Evolutionary conservation across 2,797 vertebrate species (phyloP).

Genomic region (Hippopotamyrus pictus): DNA sequence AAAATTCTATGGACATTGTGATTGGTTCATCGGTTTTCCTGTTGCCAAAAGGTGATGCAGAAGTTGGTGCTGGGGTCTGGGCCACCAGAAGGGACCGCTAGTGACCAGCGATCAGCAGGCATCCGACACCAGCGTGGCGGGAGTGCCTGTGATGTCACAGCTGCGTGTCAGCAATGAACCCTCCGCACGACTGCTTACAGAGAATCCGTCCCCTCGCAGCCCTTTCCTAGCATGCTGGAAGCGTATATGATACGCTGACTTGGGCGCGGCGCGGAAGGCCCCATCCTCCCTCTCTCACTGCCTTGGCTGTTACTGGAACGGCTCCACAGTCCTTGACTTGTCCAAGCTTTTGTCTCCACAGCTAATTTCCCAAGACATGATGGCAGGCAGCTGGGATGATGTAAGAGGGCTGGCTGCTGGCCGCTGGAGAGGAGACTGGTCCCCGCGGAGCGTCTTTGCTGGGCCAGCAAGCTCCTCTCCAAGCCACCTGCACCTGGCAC

Average conservation of each 20-base stretch:
- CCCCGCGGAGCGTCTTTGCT: slow-evolving; percentile 37
- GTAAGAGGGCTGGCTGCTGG: slow-evolving; percentile 43
- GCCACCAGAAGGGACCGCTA: neutral
- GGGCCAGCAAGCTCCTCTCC: neutral
- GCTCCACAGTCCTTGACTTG: slow-evolving; percentile 43
- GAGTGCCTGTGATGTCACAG: neutral
- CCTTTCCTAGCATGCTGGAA: neutral
- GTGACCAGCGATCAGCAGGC: neutral
- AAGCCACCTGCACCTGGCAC: neutral
- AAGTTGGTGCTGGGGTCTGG: neutral
- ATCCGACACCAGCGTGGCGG: neutral
- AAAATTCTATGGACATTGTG: too few relatives aligned
- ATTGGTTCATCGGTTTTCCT: too few relatives aligned
- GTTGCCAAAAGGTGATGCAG: neutral
- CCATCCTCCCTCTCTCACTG: neutral
- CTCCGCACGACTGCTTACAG: neutral
- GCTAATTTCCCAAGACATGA: slow-evolving; percentile 36
- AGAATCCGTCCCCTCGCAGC: neutral
- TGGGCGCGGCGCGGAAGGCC: slow-evolving; percentile 18
- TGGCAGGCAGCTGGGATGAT: slow-evolving; percentile 52
- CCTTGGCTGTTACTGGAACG: slow-evolving; percentile 27
- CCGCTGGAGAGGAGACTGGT: slow-evolving; percentile 25
- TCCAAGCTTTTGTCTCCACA: neutral
- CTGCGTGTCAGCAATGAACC: neutral
- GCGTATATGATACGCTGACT: slow-evolving; percentile 10